Conservation (phyloP, 2,888 invertebrate species). For the Orgyia antiqua region DNA sequence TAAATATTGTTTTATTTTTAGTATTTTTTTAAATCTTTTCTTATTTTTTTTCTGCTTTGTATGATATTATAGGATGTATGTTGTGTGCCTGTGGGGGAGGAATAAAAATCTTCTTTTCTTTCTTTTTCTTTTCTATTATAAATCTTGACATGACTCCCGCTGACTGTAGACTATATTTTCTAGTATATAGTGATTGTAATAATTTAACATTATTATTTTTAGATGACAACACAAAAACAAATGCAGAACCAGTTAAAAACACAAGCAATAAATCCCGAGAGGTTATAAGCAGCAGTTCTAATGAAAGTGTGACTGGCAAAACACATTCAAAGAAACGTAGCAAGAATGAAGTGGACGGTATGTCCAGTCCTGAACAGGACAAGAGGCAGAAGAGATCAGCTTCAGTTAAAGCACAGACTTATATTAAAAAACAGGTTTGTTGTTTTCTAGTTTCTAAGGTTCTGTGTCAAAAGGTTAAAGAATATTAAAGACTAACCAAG, state of each 20-base stretch:
- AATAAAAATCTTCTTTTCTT: too few relatives aligned
- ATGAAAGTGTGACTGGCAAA: conserved; percentile 29
- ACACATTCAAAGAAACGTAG: conserved; percentile 53
- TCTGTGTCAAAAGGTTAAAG: too few relatives aligned
- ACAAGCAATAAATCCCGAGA: conserved; percentile 19
- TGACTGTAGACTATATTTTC: too few relatives aligned
- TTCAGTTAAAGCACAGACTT: conserved; percentile 61
- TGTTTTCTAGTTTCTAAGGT: background rate
- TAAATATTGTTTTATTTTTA: too few relatives aligned
- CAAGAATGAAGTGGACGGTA: conserved; percentile 62
- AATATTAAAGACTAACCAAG: too few relatives aligned
- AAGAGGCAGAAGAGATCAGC: conserved; percentile 64
- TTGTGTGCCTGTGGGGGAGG: too few relatives aligned
- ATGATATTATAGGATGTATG: too few relatives aligned
- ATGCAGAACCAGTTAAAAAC: conserved; percentile 11
- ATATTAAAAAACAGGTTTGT: conserved; percentile 63
- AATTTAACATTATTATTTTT: conserved; percentile 9
- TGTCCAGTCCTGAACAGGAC: conserved; percentile 59
- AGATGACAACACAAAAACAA: conserved; percentile 43
- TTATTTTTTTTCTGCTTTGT: too few relatives aligned
- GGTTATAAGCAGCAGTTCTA: conserved; percentile 21
- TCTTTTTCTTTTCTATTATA: too few relatives aligned
- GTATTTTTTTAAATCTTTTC: too few relatives aligned
- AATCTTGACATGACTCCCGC: too few relatives aligned
- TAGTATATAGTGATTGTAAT: too few relatives aligned